Evolutionary conservation across 2,113 vertebrate genomes (phyloP), one percentile per base, ranked within the genome.

Genomic region (Philantomba maxwellii): DNA sequence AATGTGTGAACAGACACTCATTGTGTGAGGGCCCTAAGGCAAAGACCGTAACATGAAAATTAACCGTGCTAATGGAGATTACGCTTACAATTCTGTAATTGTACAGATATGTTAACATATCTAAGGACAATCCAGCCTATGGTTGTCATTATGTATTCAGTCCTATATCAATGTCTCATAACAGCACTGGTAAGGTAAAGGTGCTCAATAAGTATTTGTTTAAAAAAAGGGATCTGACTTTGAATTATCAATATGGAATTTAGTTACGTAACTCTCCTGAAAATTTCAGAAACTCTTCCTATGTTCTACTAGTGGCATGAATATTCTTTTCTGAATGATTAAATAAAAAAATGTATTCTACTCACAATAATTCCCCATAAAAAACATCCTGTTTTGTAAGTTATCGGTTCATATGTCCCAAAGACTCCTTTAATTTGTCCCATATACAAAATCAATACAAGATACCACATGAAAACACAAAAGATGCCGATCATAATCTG

Each of bases 391-490:
- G 93, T 28, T 96, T 77, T 97, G 82, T 97, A 97, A 64, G 97
- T 98, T 95, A 97, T 0, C 89, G 98, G 97, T 73, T 97, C 94
- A 10, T 98, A 97, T 14, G 9, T 89, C 19, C 98, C 98, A 86
- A 98, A 98, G 83, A 62, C 57, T 95, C 95, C 97, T 96, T 90
- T 90, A 80, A 94, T 80, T 92, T 98, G 98, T 96, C 95, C 97
- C 81, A 92, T 88, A 58, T 98, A 98, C 73, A 97, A 96, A 73
- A 94, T 15, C 81, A 97, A 15, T 28, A 97, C 77, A 51, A 97
- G 95, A 94, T 97, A 96, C 98, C 98, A 98, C 98, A 98, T 97
- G 28, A 97, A 16, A 45, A 97, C 21, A 75, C 87, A 78, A 94
- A 97, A 98, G 86, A 86, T 17, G 70, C 97, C 98, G 49, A 97